A percentile compares a stretch with the other conserved stretches of the same genome.
phyloP scores from a whole-genome alignment of 2,888 invertebrate species.

The Zaprionus obscuricornis region DNA sequence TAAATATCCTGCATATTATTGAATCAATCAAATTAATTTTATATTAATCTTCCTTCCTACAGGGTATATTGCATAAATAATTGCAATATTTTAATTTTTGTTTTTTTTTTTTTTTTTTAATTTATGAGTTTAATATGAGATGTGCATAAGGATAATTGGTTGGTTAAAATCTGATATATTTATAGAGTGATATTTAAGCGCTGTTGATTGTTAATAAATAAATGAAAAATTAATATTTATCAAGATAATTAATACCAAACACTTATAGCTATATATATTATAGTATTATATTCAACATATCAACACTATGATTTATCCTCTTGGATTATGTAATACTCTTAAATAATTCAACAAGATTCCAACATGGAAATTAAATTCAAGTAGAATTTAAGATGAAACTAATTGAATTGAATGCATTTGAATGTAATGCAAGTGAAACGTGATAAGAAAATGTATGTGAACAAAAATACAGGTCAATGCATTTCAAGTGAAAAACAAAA shows the following conservation, averaged over 20 bases:
- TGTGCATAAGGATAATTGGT: slow-evolving; percentile 51
- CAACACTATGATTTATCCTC: no score
- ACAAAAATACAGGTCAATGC: slow-evolving; percentile 57
- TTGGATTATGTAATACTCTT: no score
- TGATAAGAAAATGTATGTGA: slow-evolving; percentile 17
- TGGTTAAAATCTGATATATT: slow-evolving; percentile 25
- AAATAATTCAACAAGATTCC: neutral
- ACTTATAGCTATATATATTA: no score
- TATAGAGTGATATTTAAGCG: slow-evolving; percentile 7
- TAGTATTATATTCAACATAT: no score
- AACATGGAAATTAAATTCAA: slow-evolving; percentile 2
- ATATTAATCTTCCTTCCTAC: no score
- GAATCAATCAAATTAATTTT: no score
- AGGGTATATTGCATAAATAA: slow-evolving; percentile 6
- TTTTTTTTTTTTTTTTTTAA: no score
- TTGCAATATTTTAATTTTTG: no score
- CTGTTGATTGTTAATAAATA: slow-evolving; percentile 4
- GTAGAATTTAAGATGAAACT: slow-evolving; percentile 3
- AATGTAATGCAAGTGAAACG: neutral
- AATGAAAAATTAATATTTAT: slow-evolving; percentile 22
- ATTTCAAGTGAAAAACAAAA: slow-evolving; percentile 16
- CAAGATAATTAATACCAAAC: no score
- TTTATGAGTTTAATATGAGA: no score
- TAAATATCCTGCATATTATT: no score
- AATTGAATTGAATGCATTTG: neutral